Base-by-base conservation (phyloP, 2,888 invertebrate species). In the Oligia latruncula region DNA sequence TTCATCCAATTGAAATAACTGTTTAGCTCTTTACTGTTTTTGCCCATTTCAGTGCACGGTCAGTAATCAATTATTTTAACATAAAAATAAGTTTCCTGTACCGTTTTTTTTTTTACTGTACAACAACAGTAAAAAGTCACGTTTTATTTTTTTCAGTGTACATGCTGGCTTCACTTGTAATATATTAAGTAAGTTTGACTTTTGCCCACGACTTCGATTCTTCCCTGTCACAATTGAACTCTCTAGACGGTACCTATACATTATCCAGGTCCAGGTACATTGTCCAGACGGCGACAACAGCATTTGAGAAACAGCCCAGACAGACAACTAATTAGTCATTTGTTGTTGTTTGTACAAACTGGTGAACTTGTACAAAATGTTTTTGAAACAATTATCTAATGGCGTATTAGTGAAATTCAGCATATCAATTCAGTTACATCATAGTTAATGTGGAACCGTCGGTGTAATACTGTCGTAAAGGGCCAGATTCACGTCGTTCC, bases 351-450 rank as follows among this genome's bases (percentile, higher is more conserved):
- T 75, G 40, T 73, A 67, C 40, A 55, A 80, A 71, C 71, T 60
- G 40, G 70, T 67, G 40, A 80, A 87, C 84, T 71, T 79, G 77
- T 78, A n/a, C 66, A 20, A 62, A 80, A 74, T 81, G 49, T 60
- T 77, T 85, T 67, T 58, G 66, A 80, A 68, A 84, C 60, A 73
- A 66, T 74, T 72, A 71, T 78, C 58, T 78, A 78, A 76, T 77
- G 40, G 23, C 40, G 20, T 55, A 40, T 83, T 76, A 80, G 67
- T 71, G 78, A 78, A 71, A 76, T 80, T 71, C 78, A 43, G 75
- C 78, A 77, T 78, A 77, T 84, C n/a, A 80, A 74, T 73, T 74
- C 23, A n/a, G 68, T 87, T 89, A 84, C 78, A 76, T 88, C n/a
- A 87, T 72, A 49, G 13, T 15, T 43, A 55, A 72, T 82, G 62